Base-by-base conservation (phyloP, 2,113 vertebrate genomes). In the Neotoma lepida region DNA sequence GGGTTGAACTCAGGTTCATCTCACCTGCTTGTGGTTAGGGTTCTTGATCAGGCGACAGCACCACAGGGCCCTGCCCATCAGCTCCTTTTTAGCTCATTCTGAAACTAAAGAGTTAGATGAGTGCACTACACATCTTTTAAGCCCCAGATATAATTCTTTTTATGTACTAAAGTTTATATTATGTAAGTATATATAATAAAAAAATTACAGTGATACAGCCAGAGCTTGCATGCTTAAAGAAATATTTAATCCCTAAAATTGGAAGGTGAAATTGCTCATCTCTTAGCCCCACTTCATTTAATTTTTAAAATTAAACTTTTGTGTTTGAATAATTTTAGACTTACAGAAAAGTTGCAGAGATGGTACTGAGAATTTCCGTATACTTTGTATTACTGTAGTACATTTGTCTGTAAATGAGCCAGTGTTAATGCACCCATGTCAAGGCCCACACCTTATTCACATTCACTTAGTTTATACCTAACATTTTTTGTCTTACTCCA, bases 381-480 rank as follows among this genome's bases (percentile, higher is more conserved):
- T 61, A 33, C 3, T 64, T 9, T 44, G 44, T 3, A 74, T 88
- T 46, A 51, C 56, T 56, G 4, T 44, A 20, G 14, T 35, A 58
- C 2, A 76, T 56, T 74, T 78, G 39, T 77, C 18, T 51, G 61
- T 68, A 88, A 87, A 33, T 9, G 26, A 88, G 68, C 4, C 17
- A 71, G 33, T 76, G 78, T 70, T 93, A 77, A 84, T 46, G 35
- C 2, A 24, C 2, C 35, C 4, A 17, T 9, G 39, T 78, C 88
- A 80, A 95, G 49, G 30, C n/a, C 41, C 68, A 44, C 70, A 24
- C 5, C 51, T 22, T 9, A 61, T 35, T 93, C 18, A n/a, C 33
- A 68, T 85, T 94, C 64, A 28, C 41, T 80, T 92, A 41, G n/a
- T 54, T 87, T 95, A 92, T 87, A 77, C 15, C 20, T 68, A 82